Evolutionary conservation across 2,888 invertebrate genomes (phyloP).

Genomic region (Callosobruchus maculatus): DNA sequence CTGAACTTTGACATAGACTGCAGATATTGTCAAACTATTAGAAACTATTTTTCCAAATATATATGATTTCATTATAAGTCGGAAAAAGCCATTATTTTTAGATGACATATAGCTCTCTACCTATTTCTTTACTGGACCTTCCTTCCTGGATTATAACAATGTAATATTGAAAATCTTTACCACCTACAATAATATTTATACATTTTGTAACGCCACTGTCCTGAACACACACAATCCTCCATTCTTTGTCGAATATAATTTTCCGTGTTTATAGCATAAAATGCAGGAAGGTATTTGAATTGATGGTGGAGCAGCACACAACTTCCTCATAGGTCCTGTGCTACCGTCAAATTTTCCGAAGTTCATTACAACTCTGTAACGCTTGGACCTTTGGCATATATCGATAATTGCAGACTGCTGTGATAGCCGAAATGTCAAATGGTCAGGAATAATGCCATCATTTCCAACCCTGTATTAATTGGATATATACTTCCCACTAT

Average conservation of each 20-base stretch:
- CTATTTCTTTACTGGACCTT: too few species aligned
- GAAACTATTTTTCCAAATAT: too few species aligned
- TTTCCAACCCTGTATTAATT: neutral
- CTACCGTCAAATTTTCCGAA: neutral
- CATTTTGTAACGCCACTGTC: neutral
- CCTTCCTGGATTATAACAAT: too few species aligned
- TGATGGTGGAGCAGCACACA: neutral
- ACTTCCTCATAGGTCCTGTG: neutral
- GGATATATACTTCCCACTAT: too few species aligned
- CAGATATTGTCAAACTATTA: too few species aligned
- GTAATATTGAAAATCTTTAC: too few species aligned
- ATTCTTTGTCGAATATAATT: neutral
- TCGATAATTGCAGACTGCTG: neutral
- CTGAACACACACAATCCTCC: neutral
- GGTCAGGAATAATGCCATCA: neutral
- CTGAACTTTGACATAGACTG: too few species aligned
- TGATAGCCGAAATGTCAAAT: neutral
- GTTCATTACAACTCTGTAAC: neutral
- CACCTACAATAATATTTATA: too few species aligned
- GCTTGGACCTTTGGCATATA: neutral
- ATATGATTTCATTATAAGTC: too few species aligned
- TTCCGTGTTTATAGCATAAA: neutral
- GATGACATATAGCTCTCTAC: too few species aligned
- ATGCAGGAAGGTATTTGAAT: neutral
- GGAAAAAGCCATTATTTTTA: too few species aligned